These are phyloP conservation scores for Natator depressus DNA, from an alignment of 2,113 vertebrate genomes.

Conservation along the genomic window DNA sequence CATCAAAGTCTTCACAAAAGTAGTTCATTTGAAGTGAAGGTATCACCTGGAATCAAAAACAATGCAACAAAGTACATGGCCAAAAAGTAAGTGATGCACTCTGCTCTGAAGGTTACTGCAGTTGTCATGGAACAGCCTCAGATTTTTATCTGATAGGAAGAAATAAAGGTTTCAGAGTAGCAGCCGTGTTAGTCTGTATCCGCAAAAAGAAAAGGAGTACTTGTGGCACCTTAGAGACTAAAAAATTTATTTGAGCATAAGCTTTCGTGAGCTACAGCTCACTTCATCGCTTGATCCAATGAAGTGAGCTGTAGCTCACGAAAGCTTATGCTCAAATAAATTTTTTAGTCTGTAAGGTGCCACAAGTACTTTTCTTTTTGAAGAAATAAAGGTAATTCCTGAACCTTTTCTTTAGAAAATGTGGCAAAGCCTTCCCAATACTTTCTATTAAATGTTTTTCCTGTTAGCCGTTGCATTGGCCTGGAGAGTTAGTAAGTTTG, in stretches of 20 bases:
- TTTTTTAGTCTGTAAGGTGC: no score
- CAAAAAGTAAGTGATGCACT: not conserved
- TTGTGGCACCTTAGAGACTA: no score
- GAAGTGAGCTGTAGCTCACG: no score
- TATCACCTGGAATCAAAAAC: not conserved
- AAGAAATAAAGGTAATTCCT: not conserved
- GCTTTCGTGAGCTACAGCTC: no score
- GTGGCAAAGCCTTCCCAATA: not conserved
- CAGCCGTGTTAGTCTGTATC: no score
- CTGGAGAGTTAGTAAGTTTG: not conserved
- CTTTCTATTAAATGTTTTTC: not conserved
- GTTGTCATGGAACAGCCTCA: not conserved
- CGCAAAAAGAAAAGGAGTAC: no score
- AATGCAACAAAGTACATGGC: fast-evolving
- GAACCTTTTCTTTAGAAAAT: not conserved
- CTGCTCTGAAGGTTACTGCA: not conserved
- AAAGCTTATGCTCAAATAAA: no score
- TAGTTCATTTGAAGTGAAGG: not conserved
- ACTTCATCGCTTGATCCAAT: no score
- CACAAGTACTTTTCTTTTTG: no score
- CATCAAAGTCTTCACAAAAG: not conserved
- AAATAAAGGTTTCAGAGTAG: not conserved
- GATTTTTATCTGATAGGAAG: not conserved
- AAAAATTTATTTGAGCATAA: no score
- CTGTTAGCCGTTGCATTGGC: not conserved